Conservation (phyloP, 2,888 invertebrate genomes). For the Steromphala cineraria region DNA sequence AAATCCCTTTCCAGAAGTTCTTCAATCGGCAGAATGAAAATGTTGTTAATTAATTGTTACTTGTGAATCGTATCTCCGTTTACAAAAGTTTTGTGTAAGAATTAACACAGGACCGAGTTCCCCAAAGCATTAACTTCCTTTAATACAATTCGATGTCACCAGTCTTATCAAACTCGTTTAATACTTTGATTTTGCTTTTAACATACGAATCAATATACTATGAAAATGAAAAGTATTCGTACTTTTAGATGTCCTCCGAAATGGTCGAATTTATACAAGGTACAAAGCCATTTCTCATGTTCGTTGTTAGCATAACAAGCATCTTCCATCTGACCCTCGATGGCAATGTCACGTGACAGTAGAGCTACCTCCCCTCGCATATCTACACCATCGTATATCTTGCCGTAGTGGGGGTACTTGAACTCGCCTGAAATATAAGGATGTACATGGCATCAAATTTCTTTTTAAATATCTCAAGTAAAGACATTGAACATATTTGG, state of each 20-base stretch:
- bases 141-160: too few relatives aligned
- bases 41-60: too few relatives aligned
- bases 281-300: constrained; percentile 4
- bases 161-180: too few relatives aligned
- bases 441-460: background rate
- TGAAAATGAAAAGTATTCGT: background rate
- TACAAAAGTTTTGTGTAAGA: too few relatives aligned
- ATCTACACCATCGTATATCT: constrained; percentile 50
- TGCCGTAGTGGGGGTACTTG: constrained; percentile 50
- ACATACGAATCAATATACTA: background rate
- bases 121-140: too few relatives aligned
- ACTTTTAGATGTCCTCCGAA: constrained; percentile 27
- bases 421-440: constrained; percentile 31
- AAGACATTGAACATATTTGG: too few relatives aligned
- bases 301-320: constrained; percentile 47
- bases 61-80: too few relatives aligned
- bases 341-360: constrained; percentile 54
- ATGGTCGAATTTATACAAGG: constrained; percentile 8
- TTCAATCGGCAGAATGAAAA: too few relatives aligned
- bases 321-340: constrained; percentile 50
- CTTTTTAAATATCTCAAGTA: background rate
- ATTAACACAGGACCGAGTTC: too few relatives aligned
- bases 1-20: background rate
- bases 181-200: too few relatives aligned
- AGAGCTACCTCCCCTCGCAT: constrained; percentile 61